A percentile compares a stretch with the other conserved stretches of the same genome.
These are phyloP conservation scores for Drosophila hydei DNA, from an alignment of 1,140 invertebrate genomes.

Conservation along the genomic window DNA sequence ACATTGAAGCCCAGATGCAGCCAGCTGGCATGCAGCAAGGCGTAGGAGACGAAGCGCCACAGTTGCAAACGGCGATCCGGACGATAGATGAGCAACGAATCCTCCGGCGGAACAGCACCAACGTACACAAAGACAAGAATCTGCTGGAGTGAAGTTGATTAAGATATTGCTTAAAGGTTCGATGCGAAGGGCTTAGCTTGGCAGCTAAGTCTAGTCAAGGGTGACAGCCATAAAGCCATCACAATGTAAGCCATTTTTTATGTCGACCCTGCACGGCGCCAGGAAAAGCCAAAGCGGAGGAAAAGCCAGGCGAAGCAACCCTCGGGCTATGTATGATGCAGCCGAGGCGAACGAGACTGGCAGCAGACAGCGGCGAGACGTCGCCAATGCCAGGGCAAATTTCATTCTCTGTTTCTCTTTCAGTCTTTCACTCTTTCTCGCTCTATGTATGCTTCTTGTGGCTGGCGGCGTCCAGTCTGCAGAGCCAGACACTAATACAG, in stretches of 20 bases:
- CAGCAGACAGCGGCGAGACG: constrained; percentile 78
- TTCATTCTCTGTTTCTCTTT: constrained; percentile 3
- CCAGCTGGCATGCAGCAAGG: constrained; percentile 98
- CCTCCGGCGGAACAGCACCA: constrained; percentile 90
- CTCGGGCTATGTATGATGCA: constrained; percentile 31
- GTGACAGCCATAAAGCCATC: constrained; percentile 65
- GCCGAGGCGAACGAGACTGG: constrained; percentile 52
- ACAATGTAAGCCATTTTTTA: constrained; percentile 56
- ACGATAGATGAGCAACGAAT: constrained; percentile 96
- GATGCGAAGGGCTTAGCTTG: background rate
- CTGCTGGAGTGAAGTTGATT: constrained; percentile 85
- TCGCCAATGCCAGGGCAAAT: constrained; percentile 45
- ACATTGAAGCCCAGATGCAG: constrained; percentile 97
- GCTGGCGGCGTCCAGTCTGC: constrained; percentile 73
- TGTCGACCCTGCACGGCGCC: constrained; percentile 27
- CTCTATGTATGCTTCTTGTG: background rate
- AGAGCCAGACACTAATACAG: constrained; percentile 41
- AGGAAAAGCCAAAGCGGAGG: constrained; percentile 15
- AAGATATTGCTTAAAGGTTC: background rate
- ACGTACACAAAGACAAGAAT: constrained; percentile 96
- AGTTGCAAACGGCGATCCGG: constrained; percentile 95
- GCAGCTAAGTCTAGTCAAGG: background rate
- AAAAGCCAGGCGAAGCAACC: constrained; percentile 49
- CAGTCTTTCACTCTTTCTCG: no score
- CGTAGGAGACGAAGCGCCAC: constrained; percentile 97